Conservation (phyloP, 2,888 invertebrate species). For the Acanthosepion esculentum region DNA sequence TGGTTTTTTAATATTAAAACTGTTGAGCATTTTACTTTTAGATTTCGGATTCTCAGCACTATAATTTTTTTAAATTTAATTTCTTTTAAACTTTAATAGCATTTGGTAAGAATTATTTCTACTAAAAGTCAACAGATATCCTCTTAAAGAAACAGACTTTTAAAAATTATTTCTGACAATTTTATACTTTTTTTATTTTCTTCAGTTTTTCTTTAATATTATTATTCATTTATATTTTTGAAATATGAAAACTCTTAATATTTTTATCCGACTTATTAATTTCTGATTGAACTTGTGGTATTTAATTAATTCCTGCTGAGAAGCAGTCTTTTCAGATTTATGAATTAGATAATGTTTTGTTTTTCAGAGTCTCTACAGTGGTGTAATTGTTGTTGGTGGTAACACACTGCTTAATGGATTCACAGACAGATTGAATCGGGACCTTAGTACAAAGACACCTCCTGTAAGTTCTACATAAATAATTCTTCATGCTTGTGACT, state of each 20-base stretch:
- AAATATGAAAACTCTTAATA: neutral
- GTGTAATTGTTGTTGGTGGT: constrained; percentile 95
- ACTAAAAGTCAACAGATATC: too few species aligned
- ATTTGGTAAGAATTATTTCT: too few species aligned
- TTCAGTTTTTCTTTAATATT: too few species aligned
- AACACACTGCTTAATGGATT: constrained; percentile 94
- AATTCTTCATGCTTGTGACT: neutral
- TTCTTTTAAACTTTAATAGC: too few species aligned
- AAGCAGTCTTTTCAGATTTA: neutral
- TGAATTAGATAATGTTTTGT: neutral
- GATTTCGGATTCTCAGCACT: too few species aligned
- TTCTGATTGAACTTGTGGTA: neutral
- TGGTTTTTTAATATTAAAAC: too few species aligned
- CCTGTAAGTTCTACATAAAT: constrained; percentile 77
- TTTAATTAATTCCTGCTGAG: neutral
- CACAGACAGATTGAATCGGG: constrained; percentile 91
- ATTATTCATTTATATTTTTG: too few species aligned
- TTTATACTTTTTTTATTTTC: neutral
- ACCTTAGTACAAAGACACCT: constrained; percentile 89
- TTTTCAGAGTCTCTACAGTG: constrained; percentile 87
- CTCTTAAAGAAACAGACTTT: too few species aligned
- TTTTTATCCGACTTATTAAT: neutral
- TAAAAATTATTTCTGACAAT: neutral
- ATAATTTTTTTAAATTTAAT: too few species aligned
- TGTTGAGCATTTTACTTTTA: too few species aligned